Conservation (phyloP, 2,888 invertebrate species). For the Acanthosepion lycidas region DNA sequence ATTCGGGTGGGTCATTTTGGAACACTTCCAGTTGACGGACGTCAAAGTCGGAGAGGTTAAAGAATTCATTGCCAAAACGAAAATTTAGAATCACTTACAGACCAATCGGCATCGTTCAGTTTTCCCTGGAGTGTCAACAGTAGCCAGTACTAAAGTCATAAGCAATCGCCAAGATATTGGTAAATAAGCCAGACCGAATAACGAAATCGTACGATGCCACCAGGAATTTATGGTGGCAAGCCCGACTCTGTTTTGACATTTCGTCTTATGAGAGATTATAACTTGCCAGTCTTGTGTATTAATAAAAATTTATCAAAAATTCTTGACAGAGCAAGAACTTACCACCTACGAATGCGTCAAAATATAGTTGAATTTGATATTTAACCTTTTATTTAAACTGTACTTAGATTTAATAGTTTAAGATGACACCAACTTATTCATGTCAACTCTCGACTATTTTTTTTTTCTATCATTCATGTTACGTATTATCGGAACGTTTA, state of each 20-base stretch:
- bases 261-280: slow-evolving; percentile 12
- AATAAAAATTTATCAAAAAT: neutral
- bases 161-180: neutral
- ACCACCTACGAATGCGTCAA: neutral
- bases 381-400: no score
- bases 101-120: neutral
- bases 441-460: no score
- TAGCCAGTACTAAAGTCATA: neutral
- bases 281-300: neutral
- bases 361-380: no score
- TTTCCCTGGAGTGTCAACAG: slow-evolving; percentile 9
- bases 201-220: neutral
- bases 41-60: slow-evolving; percentile 20
- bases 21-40: neutral
- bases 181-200: neutral
- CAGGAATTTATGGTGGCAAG: neutral
- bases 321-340: neutral
- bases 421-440: no score
- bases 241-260: neutral
- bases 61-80: slow-evolving; percentile 21
- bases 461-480: no score
- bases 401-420: no score
- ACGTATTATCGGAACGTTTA: no score
- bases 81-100: slow-evolving; percentile 22
- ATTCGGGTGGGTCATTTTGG: neutral